phyloP scores from a whole-genome alignment of 2,888 invertebrate genomes.

The Pristionchus maxplancki region DNA sequence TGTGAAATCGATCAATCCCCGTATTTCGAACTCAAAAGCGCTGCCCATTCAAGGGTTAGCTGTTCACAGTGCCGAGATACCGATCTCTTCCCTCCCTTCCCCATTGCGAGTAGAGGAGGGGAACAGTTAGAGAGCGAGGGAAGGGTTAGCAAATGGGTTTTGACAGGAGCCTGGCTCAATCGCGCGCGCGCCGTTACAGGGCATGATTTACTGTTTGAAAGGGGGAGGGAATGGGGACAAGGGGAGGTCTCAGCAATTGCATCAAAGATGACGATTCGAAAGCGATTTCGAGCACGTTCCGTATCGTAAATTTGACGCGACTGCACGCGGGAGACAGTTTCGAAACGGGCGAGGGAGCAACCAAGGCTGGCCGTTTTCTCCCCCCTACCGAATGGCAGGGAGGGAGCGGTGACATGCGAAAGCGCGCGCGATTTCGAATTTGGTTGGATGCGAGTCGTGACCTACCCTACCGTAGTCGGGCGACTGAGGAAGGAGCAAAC shows the following conservation, averaged over 20 bases:
- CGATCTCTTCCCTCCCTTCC: background rate
- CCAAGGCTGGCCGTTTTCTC: background rate
- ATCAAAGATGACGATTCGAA: constrained; percentile 52
- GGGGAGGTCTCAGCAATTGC: background rate
- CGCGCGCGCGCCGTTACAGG: constrained; percentile 1
- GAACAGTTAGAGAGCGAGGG: background rate
- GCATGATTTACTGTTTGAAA: constrained; percentile 13
- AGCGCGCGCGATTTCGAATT: background rate
- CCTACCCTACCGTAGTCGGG: constrained; percentile 36
- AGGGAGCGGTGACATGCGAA: background rate
- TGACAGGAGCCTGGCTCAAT: background rate
- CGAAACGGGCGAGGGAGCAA: background rate
- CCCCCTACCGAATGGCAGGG: background rate
- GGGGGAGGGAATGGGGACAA: background rate
- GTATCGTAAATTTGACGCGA: constrained; percentile 45
- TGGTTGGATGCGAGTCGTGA: background rate
- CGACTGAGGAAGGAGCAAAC: background rate
- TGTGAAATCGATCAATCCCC: too few species aligned
- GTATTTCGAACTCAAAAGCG: background rate
- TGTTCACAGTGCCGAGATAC: constrained; percentile 4
- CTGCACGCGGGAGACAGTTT: background rate
- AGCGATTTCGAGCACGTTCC: constrained; percentile 1
- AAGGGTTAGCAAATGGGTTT: constrained; percentile 14
- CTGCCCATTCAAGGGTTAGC: background rate
- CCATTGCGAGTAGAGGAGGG: background rate